A percentile compares a stretch with the other conserved stretches of the same genome.
Evolutionary conservation across 2,797 vertebrate species (phyloP).

Genomic region (Bothrops alternatus): DNA sequence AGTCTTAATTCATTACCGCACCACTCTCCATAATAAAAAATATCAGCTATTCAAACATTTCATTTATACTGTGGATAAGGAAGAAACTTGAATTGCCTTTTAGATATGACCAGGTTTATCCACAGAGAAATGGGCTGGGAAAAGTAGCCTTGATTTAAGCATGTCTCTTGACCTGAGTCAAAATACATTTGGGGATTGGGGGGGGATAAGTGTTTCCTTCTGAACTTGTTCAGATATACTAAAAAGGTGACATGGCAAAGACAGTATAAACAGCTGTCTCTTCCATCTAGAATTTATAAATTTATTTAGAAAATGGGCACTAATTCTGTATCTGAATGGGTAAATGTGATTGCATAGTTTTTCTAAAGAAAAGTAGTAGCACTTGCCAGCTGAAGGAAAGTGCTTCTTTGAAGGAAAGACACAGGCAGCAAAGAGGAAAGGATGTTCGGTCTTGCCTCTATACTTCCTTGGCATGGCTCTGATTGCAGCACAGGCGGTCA

Average conservation of each 20-base stretch:
- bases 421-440: conserved; percentile 55
- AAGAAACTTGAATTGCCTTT: background rate
- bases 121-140: background rate
- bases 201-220: background rate
- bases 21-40: background rate
- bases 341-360: conserved; percentile 21
- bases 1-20: background rate
- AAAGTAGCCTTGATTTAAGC: background rate
- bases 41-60: background rate
- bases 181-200: background rate
- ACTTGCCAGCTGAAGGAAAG: background rate
- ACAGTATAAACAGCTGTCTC: conserved; percentile 6
- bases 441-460: conserved; percentile 56
- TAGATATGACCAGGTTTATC: background rate
- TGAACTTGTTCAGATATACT: conserved; percentile 4
- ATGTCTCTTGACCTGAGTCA: background rate
- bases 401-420: conserved; percentile 53
- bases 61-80: background rate
- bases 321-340: conserved; percentile 24
- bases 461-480: conserved; percentile 62
- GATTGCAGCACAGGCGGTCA: conserved; percentile 61
- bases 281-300: background rate
- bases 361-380: conserved; percentile 31
- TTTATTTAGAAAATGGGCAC: conserved; percentile 36
- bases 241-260: conserved; percentile 26